These are phyloP conservation scores for Upupa epops DNA, from an alignment of 2,113 vertebrate species.

Conservation along the genomic window DNA sequence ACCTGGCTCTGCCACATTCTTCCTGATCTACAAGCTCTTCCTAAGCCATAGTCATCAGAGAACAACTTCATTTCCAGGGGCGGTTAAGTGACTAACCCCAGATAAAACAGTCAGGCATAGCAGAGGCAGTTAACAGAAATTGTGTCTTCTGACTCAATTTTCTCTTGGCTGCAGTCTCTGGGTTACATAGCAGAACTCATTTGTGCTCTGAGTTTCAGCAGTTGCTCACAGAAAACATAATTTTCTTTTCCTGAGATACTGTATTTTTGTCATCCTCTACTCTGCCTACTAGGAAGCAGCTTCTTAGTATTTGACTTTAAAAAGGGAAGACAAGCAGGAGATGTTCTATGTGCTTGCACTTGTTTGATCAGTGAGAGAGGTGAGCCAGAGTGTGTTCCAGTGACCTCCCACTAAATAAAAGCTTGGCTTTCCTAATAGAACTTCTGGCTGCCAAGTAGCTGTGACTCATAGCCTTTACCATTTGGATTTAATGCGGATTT, in stretches of 20 bases:
- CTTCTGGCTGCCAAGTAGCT: constrained; percentile 42
- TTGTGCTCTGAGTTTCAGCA: not conserved
- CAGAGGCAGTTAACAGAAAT: constrained; percentile 30
- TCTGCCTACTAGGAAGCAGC: constrained; percentile 3
- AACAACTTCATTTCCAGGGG: constrained; percentile 2
- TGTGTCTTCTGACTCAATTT: constrained; percentile 55
- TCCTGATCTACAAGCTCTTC: not conserved
- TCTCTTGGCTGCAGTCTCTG: not conserved
- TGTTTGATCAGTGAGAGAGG: constrained; percentile 56
- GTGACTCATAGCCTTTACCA: constrained; percentile 57
- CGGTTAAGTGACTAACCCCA: constrained; percentile 31
- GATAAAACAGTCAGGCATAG: constrained; percentile 46
- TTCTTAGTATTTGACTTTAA: constrained; percentile 17
- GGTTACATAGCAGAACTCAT: not conserved
- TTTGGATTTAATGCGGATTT: constrained; percentile 48
- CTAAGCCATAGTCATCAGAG: constrained; percentile 33
- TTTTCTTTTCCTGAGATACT: not conserved
- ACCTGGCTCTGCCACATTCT: not conserved
- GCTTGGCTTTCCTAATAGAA: constrained; percentile 31
- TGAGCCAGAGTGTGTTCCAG: constrained; percentile 68
- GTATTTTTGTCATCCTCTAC: constrained; percentile 33
- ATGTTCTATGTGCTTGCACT: constrained; percentile 16
- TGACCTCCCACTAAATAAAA: constrained; percentile 58
- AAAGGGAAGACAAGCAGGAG: constrained; percentile 12
- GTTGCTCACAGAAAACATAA: not conserved